Conservation (phyloP, 2,797 vertebrate genomes). For the Atherinosoma microstoma region DNA sequence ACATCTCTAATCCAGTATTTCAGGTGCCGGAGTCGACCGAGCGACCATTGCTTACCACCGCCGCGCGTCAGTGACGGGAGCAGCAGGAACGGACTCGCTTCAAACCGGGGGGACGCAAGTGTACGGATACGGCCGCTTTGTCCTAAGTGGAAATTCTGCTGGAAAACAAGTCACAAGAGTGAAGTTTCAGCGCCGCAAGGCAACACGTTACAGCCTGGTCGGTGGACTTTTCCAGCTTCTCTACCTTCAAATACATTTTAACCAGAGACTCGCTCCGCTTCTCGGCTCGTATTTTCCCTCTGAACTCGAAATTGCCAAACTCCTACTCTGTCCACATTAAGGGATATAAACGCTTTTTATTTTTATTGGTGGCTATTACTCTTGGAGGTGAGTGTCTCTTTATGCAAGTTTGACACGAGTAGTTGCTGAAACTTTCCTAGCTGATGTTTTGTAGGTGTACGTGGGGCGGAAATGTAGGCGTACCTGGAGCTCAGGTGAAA, state of each 20-base stretch:
- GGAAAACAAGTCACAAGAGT: neutral
- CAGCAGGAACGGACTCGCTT: slow-evolving; percentile 39
- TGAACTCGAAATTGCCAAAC: slow-evolving; percentile 54
- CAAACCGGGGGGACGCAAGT: slow-evolving; percentile 42
- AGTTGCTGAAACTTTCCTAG: slow-evolving; percentile 56
- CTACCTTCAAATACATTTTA: slow-evolving; percentile 17
- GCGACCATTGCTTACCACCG: slow-evolving; percentile 66
- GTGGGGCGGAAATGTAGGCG: slow-evolving; percentile 67
- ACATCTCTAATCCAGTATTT: slow-evolving; percentile 85
- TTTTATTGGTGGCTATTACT: neutral
- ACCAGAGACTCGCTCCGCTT: slow-evolving; percentile 21
- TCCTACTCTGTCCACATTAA: slow-evolving; percentile 4
- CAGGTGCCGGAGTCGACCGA: slow-evolving; percentile 81
- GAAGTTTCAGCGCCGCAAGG: slow-evolving; percentile 47
- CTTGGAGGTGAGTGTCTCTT: slow-evolving; percentile 52
- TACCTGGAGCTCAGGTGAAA: slow-evolving; percentile 82
- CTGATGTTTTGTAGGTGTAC: slow-evolving; percentile 5
- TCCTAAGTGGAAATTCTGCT: slow-evolving; percentile 24
- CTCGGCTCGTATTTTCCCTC: slow-evolving; percentile 15
- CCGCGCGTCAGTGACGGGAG: slow-evolving; percentile 55
- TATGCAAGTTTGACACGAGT: neutral
- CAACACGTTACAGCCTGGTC: slow-evolving; percentile 18
- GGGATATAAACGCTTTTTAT: slow-evolving; percentile 29
- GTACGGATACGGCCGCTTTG: slow-evolving; percentile 31
- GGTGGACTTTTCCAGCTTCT: slow-evolving; percentile 36